These are phyloP conservation scores for Phenacoccus solenopsis DNA, from an alignment of 1,140 invertebrate species.

Conservation along the genomic window DNA sequence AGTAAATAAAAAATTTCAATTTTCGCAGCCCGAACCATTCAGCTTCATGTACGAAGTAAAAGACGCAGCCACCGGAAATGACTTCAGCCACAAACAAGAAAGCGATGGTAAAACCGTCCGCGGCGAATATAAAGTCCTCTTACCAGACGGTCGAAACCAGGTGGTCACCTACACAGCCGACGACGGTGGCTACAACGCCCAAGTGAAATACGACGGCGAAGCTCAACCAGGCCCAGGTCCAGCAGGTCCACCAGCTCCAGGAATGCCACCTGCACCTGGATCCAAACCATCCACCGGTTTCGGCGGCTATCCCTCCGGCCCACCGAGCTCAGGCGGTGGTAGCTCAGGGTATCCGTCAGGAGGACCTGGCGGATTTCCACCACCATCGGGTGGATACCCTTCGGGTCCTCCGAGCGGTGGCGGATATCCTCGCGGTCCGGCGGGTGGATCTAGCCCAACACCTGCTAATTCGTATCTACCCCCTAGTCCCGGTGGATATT, in stretches of 20 bases:
- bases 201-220: conserved; percentile 58
- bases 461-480: not conserved
- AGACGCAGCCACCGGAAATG: conserved; percentile 55
- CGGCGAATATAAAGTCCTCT: conserved; percentile 58
- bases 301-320: not conserved
- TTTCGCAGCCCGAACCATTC: conserved; percentile 58
- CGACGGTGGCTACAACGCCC: conserved; percentile 61
- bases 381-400: not conserved
- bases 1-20: no score
- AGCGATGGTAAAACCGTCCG: conserved; percentile 56
- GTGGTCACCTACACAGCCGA: conserved; percentile 53
- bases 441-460: not conserved
- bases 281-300: not conserved
- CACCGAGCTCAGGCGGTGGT: not conserved
- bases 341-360: not conserved
- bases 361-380: not conserved
- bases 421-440: not conserved
- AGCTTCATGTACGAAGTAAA: conserved; percentile 68
- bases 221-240: conserved; percentile 43
- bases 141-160: conserved; percentile 57
- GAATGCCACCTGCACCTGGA: not conserved
- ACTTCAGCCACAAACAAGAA: conserved; percentile 52
- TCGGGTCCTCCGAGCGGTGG: not conserved
- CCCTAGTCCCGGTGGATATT: not conserved
- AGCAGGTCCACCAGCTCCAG: conserved; percentile 23